phyloP scores from a whole-genome alignment of 2,888 invertebrate species.

The Operophtera brumata region DNA sequence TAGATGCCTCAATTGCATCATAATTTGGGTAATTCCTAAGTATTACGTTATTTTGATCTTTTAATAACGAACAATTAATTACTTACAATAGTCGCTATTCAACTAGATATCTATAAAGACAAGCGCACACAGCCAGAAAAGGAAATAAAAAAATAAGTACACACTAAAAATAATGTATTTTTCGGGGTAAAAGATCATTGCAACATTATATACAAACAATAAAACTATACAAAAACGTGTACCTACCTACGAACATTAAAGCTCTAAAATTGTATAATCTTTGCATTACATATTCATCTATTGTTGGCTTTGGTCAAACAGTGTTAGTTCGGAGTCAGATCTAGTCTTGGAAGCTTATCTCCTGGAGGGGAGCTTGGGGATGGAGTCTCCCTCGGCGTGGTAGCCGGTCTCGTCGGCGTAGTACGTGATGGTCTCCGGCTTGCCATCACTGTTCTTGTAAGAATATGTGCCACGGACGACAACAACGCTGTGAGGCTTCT shows the following conservation, averaged over 20 bases:
- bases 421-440: conserved; percentile 73
- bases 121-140: neutral
- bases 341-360: conserved; percentile 35
- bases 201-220: too few relatives aligned
- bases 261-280: too few relatives aligned
- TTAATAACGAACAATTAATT: too few relatives aligned
- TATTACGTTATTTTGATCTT: neutral
- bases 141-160: neutral
- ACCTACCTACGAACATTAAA: too few relatives aligned
- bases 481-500: conserved; percentile 78
- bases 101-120: neutral
- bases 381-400: conserved; percentile 81
- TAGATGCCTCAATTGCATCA: conserved; percentile 43
- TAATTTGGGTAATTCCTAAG: conserved; percentile 20
- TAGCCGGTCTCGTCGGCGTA: conserved; percentile 83
- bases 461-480: conserved; percentile 81
- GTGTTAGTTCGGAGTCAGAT: neutral
- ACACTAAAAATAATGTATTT: conserved; percentile 12
- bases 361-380: conserved; percentile 74
- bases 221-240: conserved; percentile 16
- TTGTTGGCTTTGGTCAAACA: neutral
- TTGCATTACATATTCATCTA: neutral
- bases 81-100: conserved; percentile 1
- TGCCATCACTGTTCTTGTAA: conserved; percentile 80
- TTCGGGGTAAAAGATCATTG: conserved; percentile 2